Percentiles rank a stretch among this genome's conserved stretches.
Evolutionary conservation across 2,113 vertebrate genomes (phyloP).

Genomic region (Sakesphorus luctuosus): DNA sequence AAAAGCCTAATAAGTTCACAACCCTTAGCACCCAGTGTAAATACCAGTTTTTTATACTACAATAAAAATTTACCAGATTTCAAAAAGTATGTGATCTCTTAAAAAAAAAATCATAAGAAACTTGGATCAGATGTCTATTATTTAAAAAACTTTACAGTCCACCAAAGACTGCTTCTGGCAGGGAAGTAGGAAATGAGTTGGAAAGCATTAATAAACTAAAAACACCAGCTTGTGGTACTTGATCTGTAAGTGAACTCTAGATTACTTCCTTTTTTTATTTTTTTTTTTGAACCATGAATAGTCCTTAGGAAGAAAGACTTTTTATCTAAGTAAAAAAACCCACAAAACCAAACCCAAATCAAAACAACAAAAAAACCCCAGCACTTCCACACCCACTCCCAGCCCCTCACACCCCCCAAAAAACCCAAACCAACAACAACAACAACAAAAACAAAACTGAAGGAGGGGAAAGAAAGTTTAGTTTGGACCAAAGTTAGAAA

Average conservation of each 20-base stretch:
- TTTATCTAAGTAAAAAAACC: not conserved
- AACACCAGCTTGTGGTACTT: slow-evolving; percentile 51
- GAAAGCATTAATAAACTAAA: slow-evolving; percentile 71
- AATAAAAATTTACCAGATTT: slow-evolving; percentile 64
- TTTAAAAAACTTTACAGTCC: slow-evolving; percentile 61
- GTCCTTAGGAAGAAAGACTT: not conserved
- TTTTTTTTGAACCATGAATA: not conserved
- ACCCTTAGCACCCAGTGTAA: not conserved
- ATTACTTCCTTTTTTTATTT: not conserved
- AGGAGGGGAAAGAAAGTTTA: not conserved
- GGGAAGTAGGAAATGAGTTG: slow-evolving; percentile 70
- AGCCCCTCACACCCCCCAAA: not conserved
- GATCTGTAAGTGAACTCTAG: slow-evolving; percentile 39
- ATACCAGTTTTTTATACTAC: slow-evolving; percentile 46
- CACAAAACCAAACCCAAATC: too few relatives aligned
- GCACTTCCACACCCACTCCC: too few relatives aligned
- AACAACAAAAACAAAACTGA: not conserved
- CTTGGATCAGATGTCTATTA: slow-evolving; percentile 58
- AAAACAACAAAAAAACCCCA: too few relatives aligned
- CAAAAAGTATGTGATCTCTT: slow-evolving; percentile 32
- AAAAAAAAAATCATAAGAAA: slow-evolving; percentile 59
- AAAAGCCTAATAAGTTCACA: slow-evolving; percentile 49
- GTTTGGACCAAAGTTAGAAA: not conserved
- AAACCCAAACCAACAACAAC: not conserved
- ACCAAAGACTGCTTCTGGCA: slow-evolving; percentile 65